Evolutionary conservation across 2,888 invertebrate genomes (phyloP).

Genomic region (Ormyrus labotus): DNA sequence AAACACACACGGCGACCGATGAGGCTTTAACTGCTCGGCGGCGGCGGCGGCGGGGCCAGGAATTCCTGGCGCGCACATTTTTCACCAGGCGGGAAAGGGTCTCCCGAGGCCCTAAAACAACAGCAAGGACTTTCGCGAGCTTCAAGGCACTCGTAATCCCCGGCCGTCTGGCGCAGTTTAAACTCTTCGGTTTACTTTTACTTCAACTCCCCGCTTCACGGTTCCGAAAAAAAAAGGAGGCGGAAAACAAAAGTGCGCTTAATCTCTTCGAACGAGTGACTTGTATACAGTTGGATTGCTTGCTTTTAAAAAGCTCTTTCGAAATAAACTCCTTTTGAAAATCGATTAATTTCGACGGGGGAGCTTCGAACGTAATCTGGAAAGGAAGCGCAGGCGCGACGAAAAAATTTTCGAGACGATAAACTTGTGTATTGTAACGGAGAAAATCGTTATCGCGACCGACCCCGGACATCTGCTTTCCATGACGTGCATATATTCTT

Average conservation of each 20-base stretch:
- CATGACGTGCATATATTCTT: too few species aligned
- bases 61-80: conserved; percentile 31
- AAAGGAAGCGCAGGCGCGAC: too few species aligned
- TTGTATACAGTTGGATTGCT: background rate
- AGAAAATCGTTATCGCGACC: too few species aligned
- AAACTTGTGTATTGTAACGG: too few species aligned
- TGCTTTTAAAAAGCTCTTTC: too few species aligned
- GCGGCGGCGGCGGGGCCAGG: background rate
- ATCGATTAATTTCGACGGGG: too few species aligned
- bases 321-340: too few species aligned
- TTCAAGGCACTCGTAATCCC: background rate
- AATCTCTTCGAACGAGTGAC: background rate
- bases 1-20: background rate
- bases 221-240: background rate
- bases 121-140: conserved; percentile 23
- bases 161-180: conserved; percentile 4
- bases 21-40: background rate
- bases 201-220: conserved; percentile 3
- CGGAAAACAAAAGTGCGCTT: background rate
- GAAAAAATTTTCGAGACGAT: too few species aligned
- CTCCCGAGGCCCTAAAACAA: conserved; percentile 22
- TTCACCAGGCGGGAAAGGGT: conserved; percentile 10
- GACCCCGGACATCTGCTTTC: too few species aligned
- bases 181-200: conserved; percentile 29
- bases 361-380: too few species aligned